phyloP scores from a whole-genome alignment of 1,140 invertebrate genomes.

The Tribolium castaneum region DNA sequence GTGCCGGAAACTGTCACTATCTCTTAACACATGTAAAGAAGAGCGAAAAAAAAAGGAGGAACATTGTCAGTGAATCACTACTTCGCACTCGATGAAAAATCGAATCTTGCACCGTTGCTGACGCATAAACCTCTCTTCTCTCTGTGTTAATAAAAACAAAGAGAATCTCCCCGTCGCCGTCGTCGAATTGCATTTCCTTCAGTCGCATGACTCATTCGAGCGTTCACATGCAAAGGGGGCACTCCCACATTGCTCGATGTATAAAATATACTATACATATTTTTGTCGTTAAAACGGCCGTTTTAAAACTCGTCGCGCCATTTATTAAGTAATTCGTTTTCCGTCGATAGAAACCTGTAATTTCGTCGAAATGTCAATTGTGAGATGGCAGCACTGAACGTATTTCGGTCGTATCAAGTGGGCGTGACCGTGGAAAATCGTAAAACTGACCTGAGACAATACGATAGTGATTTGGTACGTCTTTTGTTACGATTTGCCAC shows the following conservation, averaged over 20 bases:
- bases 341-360: neutral
- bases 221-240: neutral
- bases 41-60: too few relatives aligned
- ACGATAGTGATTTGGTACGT: neutral
- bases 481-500: neutral
- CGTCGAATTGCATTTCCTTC: neutral
- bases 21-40: too few relatives aligned
- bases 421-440: conserved; percentile 10
- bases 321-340: neutral
- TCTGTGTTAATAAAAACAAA: neutral
- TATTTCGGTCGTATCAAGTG: neutral
- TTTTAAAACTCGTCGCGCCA: neutral
- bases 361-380: neutral
- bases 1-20: neutral
- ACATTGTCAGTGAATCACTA: too few relatives aligned
- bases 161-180: neutral
- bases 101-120: neutral
- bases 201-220: neutral
- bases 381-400: neutral
- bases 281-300: neutral
- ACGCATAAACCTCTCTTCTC: neutral
- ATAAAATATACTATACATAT: neutral
- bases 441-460: conserved; percentile 38
- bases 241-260: neutral
- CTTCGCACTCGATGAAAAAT: neutral